Base-by-base conservation (phyloP, 2,888 invertebrate species). In the Xylota sylvarum region DNA sequence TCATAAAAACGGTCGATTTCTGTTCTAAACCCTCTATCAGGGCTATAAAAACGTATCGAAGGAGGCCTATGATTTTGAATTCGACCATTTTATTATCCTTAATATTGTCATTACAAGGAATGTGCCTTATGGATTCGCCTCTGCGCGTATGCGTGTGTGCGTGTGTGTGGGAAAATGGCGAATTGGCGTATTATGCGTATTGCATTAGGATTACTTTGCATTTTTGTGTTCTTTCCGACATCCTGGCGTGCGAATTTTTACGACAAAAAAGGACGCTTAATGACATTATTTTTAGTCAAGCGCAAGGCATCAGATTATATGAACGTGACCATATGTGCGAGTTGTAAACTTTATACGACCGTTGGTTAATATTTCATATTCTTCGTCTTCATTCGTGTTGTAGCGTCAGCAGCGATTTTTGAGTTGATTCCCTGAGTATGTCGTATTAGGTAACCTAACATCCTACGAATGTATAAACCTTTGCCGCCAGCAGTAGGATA, bases 321-420 rank as follows among this genome's bases (percentile, higher is more conserved):
- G 52, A 23, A 83, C 83, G 78, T 79, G 87, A 74, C 82, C 87
- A 87, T 83, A 79, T 87, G 87, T 69, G 69, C 52, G 64, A 79
- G 83, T 37, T 87, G 83, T 87, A 87, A 87, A 87, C 52, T 83
- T 87, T 87, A 86, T 86, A 87, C 78, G 86, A 78, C 82, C 60
- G 46, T 69, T 62, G 83, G 76, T 77, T 82, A 76, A 70, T 82
- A 73, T 77, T 82, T 86, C 55, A 50, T 77, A 56, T 77, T 73
- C 73, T 73, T 77, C 48, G 58, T 69, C 77, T 82, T 77, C 62
- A 86, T 76, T 85, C 48, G 52, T 43, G 43, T 85, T 72, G 50
- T 37, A 65, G 74, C 23, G 23, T 64, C 74, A 58, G 84, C 80
- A 74, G 70, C 43, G 85, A 76, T 76, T 76, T 85, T 85, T 81